Conservation (phyloP, 2,888 invertebrate species). For the Papilio protenor region DNA sequence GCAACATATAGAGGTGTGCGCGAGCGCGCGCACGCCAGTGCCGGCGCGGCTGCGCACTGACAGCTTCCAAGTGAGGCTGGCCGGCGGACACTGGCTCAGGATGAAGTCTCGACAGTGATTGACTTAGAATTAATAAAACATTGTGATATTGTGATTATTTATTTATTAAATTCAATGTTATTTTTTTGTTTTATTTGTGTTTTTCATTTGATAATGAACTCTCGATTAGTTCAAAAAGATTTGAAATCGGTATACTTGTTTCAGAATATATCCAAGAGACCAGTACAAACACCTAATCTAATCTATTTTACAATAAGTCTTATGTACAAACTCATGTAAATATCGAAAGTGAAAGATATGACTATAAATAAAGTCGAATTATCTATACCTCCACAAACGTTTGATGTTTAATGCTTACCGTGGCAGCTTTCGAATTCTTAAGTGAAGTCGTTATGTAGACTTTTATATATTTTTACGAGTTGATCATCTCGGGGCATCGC, state of each 20-base stretch:
- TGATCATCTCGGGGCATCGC: background rate
- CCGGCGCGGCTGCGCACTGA: conserved; percentile 51
- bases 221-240: background rate
- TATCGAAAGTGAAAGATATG: background rate
- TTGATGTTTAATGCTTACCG: background rate
- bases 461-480: conserved; percentile 4
- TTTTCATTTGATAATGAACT: background rate
- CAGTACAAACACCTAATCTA: background rate
- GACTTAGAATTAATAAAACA: background rate
- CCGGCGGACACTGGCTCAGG: conserved; percentile 65
- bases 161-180: background rate
- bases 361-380: background rate
- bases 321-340: background rate
- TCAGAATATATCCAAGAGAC: background rate
- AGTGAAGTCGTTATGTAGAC: background rate
- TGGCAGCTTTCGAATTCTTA: background rate
- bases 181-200: background rate
- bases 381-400: background rate
- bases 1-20: conserved; percentile 58
- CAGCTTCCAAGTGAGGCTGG: conserved; percentile 53
- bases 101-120: conserved; percentile 48
- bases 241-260: background rate
- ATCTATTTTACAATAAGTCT: too few relatives aligned
- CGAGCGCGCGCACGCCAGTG: conserved; percentile 58
- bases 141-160: background rate